Conservation (phyloP, 2,113 vertebrate species). For the Thunnus thynnus region DNA sequence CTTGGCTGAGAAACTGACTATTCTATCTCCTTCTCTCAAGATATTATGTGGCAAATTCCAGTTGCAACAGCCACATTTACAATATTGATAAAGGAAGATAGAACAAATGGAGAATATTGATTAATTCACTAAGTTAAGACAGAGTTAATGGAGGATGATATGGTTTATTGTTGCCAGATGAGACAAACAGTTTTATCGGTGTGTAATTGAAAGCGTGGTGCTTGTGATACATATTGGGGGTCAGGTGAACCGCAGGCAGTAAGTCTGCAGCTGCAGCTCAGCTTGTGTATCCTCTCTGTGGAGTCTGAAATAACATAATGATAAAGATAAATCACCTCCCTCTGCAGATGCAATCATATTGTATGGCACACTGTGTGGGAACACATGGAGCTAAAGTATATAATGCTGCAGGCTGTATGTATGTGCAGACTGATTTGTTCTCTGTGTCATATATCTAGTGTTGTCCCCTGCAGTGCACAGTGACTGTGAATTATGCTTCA, state of each 20-base stretch:
- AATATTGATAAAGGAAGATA: slow-evolving; percentile 6
- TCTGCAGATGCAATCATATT: slow-evolving; percentile 34
- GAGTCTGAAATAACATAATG: slow-evolving; percentile 39
- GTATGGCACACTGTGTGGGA: background rate
- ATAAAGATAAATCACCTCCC: slow-evolving; percentile 57
- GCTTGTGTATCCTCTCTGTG: slow-evolving; percentile 15
- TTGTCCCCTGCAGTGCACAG: slow-evolving; percentile 36
- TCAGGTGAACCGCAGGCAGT: slow-evolving; percentile 34
- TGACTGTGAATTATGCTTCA: slow-evolving; percentile 61
- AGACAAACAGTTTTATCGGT: slow-evolving; percentile 8
- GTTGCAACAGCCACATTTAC: slow-evolving; percentile 2
- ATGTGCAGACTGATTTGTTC: slow-evolving; percentile 26
- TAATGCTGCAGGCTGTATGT: slow-evolving; percentile 30
- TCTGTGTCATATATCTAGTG: slow-evolving; percentile 51
- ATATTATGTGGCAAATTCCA: slow-evolving; percentile 16
- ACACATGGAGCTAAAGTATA: background rate
- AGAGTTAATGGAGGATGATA: background rate
- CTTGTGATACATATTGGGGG: slow-evolving; percentile 17
- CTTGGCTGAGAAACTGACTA: background rate
- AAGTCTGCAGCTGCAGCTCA: slow-evolving; percentile 4
- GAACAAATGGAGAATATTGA: background rate
- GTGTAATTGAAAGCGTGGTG: slow-evolving; percentile 30
- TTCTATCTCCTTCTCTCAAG: background rate
- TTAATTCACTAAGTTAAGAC: background rate
- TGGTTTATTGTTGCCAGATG: slow-evolving; percentile 14